Evolutionary conservation across 2,797 vertebrate genomes (phyloP).

Genomic region (Graptemys geographica): DNA sequence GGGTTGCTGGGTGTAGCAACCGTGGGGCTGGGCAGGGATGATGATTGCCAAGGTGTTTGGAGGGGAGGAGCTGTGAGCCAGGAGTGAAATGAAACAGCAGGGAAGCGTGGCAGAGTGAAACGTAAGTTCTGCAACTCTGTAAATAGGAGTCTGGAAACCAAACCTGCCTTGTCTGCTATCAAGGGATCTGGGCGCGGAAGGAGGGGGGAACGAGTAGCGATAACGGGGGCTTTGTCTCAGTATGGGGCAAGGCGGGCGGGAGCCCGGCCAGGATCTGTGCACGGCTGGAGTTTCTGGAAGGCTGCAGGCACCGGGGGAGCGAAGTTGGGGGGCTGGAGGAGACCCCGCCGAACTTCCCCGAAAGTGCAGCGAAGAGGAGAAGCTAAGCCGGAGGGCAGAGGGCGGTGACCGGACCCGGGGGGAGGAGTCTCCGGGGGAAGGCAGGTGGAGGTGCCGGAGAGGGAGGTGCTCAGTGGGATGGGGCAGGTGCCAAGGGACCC

Average conservation of each 20-base stretch:
- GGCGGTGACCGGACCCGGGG: background rate
- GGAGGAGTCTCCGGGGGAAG: background rate
- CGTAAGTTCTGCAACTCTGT: conserved; percentile 36
- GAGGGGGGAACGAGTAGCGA: background rate
- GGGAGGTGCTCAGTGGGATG: background rate
- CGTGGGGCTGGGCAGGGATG: background rate
- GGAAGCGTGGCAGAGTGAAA: conserved; percentile 2
- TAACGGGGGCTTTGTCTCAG: too few relatives aligned
- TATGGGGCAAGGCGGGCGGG: background rate
- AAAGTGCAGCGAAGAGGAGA: too few relatives aligned
- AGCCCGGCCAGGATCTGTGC: background rate
- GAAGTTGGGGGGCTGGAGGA: too few relatives aligned
- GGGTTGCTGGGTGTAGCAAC: background rate
- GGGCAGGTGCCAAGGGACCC: background rate
- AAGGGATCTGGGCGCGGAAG: background rate
- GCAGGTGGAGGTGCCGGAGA: conserved; percentile 34
- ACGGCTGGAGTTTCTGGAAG: background rate
- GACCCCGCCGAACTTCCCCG: too few relatives aligned
- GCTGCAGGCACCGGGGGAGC: too few relatives aligned
- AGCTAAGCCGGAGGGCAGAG: too few relatives aligned
- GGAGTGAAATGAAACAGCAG: background rate
- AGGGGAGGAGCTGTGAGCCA: background rate
- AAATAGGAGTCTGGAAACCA: background rate
- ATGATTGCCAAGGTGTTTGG: conserved; percentile 26
- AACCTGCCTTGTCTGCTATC: conserved; percentile 27